Evolutionary conservation across 2,888 invertebrate genomes (phyloP), one percentile per base, ranked within the genome.

Genomic region (Junonia oenone): DNA sequence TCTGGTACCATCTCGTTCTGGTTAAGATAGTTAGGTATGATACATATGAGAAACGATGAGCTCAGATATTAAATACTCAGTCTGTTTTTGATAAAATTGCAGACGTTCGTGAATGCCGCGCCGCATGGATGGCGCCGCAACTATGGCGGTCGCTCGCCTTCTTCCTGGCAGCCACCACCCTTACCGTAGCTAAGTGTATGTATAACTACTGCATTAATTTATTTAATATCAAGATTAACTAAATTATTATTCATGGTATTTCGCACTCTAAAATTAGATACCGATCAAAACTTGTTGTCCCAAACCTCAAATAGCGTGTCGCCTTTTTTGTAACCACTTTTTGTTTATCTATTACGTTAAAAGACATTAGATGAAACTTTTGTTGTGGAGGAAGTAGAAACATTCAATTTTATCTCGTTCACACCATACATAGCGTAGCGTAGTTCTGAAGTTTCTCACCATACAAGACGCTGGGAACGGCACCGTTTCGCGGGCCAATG

Each of bases 41-140:
- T n/a, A n/a, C n/a, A n/a, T n/a, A n/a, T n/a, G n/a, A n/a, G n/a
- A n/a, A n/a, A n/a, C n/a, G n/a, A n/a, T 22, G 22, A 22, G 22
- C 22, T 22, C n/a, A n/a, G n/a, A 22, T 22, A 52, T 45, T 52
- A 15, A 45, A 35, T 33, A 43, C 19, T 15, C n/a, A 26, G 29
- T 29, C 29, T 55, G 37, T 45, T 14, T 35, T 45, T 38, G 8
- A 38, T 8, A n/a, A 33, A n/a, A 40, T 64, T 63, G 54, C 80
- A 83, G 86, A 73, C 68, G 72, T 69, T 69, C 77, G 90, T 89
- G 86, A 76, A 87, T 85, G 88, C 83, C 76, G 83, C 76, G 78
- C 75, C 87, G 90, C 78, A 85, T 90, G 90, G 89, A 90, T 90
- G 90, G 90, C 87, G 82, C 78, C 79, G 85, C 83, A 83, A 76